Evolutionary conservation across 2,888 invertebrate genomes (phyloP), one percentile per base, ranked within the genome.

Genomic region (Cheilosia pagana): DNA sequence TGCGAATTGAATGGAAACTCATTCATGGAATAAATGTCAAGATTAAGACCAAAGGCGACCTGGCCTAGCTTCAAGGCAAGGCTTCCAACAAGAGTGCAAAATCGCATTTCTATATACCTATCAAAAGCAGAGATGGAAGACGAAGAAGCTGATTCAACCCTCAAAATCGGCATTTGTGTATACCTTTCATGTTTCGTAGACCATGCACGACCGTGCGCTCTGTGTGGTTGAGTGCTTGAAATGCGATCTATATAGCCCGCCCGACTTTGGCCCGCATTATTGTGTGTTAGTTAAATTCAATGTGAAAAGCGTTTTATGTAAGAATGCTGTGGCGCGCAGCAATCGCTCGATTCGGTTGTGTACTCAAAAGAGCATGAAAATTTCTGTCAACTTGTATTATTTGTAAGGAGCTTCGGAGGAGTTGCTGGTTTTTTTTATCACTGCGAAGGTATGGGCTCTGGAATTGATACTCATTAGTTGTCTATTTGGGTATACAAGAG

Each of bases 1-100:
- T 53, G 81, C 85, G 85, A 85, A 85, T 81, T 85, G 75, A 85
- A 85, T 81, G 75, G 81, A 85, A 85, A 85, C 81, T 57, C 85
- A 85, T 85, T 85, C 85, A 85, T 81, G 81, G 81, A 76, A 85
- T 85, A 85, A 85, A 85, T 85, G 85, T 85, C 85, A 85, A 85
- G 85, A 85, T 85, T 85, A 85, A 85, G 85, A 85, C 85, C 75
- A 81, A 85, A 81, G 85, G 81, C 81, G 71, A 77, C 67, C 52
- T 55, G 65, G 23, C 52, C 77, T 41, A 60, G 28, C 62, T 62
- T 57, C 41, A 41, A 70, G 70, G 35, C 41, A 41, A 70, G 70
- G 35, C 65, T 79, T 50, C 28, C 28, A 8, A 28, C 7, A 43
- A 55, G 41, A 23, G 31, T 75, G 75, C 85, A 52, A 79, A 85